A percentile compares a stretch with the other conserved stretches of the same genome.
Evolutionary conservation across 2,113 vertebrate genomes (phyloP).

Genomic region (Macquaria australasica): DNA sequence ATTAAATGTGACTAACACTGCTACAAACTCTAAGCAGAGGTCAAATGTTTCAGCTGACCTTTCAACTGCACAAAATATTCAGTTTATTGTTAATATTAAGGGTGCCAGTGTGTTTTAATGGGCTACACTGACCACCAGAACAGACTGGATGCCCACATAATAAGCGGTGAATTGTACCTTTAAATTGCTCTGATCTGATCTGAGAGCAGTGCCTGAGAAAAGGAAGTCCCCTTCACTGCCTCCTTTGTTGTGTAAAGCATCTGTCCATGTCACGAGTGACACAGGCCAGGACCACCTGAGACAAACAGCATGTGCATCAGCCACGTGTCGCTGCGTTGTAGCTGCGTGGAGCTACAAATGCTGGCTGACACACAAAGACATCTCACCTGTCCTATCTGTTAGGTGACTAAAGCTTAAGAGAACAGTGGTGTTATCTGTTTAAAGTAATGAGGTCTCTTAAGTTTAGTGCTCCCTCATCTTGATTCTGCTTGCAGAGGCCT

Average conservation of each 20-base stretch:
- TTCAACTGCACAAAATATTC: not conserved
- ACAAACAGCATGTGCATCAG: conserved; percentile 53
- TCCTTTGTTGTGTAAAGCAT: conserved; percentile 66
- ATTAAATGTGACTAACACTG: not conserved
- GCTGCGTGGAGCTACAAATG: not conserved
- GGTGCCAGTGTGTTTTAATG: not conserved
- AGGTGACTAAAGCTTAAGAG: conserved; percentile 53
- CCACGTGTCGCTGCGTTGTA: conserved; percentile 46
- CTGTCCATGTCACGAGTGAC: conserved; percentile 65
- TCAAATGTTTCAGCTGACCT: not conserved
- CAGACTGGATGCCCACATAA: not conserved
- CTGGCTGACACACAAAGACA: conserved; percentile 22
- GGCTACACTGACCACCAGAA: not conserved
- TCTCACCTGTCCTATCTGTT: conserved; percentile 30
- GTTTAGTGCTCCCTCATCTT: conserved; percentile 9
- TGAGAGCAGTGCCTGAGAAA: conserved; percentile 10
- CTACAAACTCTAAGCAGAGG: not conserved
- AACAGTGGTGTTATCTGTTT: conserved; percentile 55
- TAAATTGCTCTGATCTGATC: not conserved
- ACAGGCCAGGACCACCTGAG: conserved; percentile 69
- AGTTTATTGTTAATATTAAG: not conserved
- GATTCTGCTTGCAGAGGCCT: conserved; percentile 28
- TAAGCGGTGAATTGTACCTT: not conserved
- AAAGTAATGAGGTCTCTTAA: conserved; percentile 61
- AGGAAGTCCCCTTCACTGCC: conserved; percentile 68